Conservation (phyloP, 2,888 invertebrate genomes). For the Rugalucina vietnamica region DNA sequence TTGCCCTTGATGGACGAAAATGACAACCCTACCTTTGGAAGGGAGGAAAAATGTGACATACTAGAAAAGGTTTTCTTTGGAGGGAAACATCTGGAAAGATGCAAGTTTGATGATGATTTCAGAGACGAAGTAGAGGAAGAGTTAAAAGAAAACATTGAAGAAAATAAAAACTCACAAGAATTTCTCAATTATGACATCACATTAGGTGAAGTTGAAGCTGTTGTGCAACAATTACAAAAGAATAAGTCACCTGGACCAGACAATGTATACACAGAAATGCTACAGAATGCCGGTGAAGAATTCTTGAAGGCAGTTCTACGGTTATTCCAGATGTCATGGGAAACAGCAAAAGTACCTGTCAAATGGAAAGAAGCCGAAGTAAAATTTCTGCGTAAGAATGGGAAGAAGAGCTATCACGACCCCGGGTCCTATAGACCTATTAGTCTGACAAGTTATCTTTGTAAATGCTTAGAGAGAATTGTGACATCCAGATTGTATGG, state of each 20-base stretch:
- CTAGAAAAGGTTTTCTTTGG: slow-evolving; percentile 20
- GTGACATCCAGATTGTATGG: not conserved
- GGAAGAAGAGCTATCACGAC: slow-evolving; percentile 12
- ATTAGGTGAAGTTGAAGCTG: slow-evolving; percentile 5
- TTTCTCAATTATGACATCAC: slow-evolving; percentile 10
- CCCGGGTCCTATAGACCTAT: slow-evolving; percentile 26
- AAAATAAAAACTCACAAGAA: not conserved
- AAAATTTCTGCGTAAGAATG: slow-evolving; percentile 17
- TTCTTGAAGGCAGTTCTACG: not conserved
- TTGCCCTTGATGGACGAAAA: slow-evolving; percentile 5
- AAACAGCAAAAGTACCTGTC: not conserved
- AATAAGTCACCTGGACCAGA: slow-evolving; percentile 10
- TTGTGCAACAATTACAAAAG: not conserved
- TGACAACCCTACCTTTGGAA: not conserved
- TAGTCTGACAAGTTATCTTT: slow-evolving; percentile 20
- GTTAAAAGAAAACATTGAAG: not conserved
- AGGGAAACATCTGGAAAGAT: not conserved
- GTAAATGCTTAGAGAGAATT: slow-evolving; percentile 21
- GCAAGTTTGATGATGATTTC: not conserved
- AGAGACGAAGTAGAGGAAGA: not conserved
- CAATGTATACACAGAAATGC: not conserved
- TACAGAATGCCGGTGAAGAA: not conserved
- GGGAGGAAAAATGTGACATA: slow-evolving; percentile 7
- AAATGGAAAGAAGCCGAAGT: slow-evolving; percentile 17
- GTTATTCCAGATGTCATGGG: not conserved